Evolutionary conservation across 1,140 invertebrate species (phyloP).

Genomic region (Drosophila jambulina): DNA sequence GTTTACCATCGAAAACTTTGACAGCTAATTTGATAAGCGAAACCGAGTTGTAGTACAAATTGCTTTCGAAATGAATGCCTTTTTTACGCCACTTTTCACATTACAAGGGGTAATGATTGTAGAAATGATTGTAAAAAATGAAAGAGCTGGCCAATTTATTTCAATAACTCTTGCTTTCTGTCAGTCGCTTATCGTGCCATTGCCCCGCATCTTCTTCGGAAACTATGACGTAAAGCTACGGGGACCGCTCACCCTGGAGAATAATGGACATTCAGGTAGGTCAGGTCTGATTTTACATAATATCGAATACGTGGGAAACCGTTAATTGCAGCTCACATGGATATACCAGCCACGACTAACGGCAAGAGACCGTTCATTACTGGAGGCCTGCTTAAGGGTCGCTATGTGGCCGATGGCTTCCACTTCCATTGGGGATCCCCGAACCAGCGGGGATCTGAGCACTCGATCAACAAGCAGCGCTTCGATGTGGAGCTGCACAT

Average conservation of each 20-base stretch:
- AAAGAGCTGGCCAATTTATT: constrained; percentile 24
- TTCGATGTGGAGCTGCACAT: constrained; percentile 78
- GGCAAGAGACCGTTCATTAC: constrained; percentile 87
- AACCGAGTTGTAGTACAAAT: constrained; percentile 32
- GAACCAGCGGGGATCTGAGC: constrained; percentile 58
- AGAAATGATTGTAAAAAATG: constrained; percentile 17
- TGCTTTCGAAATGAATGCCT: constrained; percentile 42
- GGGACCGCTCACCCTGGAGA: constrained; percentile 86
- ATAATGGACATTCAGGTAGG: constrained; percentile 89
- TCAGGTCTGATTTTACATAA: constrained; percentile 2
- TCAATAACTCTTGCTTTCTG: constrained; percentile 69
- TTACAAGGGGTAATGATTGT: constrained; percentile 33
- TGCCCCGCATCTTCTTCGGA: constrained; percentile 88
- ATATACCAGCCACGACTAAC: constrained; percentile 85
- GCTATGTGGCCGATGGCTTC: constrained; percentile 88
- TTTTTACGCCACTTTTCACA: constrained; percentile 44
- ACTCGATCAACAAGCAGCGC: constrained; percentile 52
- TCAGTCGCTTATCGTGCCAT: constrained; percentile 86
- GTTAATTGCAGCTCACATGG: constrained; percentile 77
- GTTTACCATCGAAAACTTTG: constrained; percentile 11
- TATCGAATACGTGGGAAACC: not conserved
- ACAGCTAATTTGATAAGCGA: constrained; percentile 57
- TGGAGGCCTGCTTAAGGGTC: constrained; percentile 87
- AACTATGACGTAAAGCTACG: constrained; percentile 88
- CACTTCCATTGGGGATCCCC: constrained; percentile 89